phyloP scores from a whole-genome alignment of 2,888 invertebrate species.

The Dysmachus trigonus region DNA sequence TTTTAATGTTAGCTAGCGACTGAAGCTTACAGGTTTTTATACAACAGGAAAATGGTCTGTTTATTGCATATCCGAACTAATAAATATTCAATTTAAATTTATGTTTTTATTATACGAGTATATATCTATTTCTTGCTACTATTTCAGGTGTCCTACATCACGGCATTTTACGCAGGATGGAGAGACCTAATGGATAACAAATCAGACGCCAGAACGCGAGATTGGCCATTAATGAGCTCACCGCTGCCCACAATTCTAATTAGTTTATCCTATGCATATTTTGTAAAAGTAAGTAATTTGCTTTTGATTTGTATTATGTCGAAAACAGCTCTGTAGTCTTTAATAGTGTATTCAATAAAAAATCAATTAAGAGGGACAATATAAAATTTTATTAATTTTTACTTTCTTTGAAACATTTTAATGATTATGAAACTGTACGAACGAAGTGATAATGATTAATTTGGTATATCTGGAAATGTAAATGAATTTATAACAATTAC shows the following conservation, averaged over 20 bases:
- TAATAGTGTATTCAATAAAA: too few relatives aligned
- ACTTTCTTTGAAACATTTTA: too few relatives aligned
- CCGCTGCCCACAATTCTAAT: conserved; percentile 81
- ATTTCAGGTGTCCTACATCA: conserved; percentile 59
- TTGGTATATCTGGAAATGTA: too few relatives aligned
- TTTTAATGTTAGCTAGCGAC: not conserved
- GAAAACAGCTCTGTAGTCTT: not conserved
- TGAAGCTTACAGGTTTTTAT: not conserved
- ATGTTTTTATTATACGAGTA: not conserved
- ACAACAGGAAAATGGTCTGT: not conserved
- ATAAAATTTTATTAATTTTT: too few relatives aligned
- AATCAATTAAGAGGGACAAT: too few relatives aligned
- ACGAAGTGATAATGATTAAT: too few relatives aligned
- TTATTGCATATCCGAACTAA: not conserved
- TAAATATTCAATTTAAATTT: not conserved
- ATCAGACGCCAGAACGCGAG: conserved; percentile 82
- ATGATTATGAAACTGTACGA: too few relatives aligned
- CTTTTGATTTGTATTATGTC: not conserved
- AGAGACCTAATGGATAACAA: conserved; percentile 83
- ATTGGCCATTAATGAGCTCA: conserved; percentile 83
- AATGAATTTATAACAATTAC: too few relatives aligned
- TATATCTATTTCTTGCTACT: not conserved
- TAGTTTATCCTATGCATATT: conserved; percentile 78
- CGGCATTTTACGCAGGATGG: conserved; percentile 63
- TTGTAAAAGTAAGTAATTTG: conserved; percentile 70